These are phyloP conservation scores for Brachionus manjavacas DNA, from an alignment of 1,140 invertebrate genomes.

Conservation along the genomic window DNA sequence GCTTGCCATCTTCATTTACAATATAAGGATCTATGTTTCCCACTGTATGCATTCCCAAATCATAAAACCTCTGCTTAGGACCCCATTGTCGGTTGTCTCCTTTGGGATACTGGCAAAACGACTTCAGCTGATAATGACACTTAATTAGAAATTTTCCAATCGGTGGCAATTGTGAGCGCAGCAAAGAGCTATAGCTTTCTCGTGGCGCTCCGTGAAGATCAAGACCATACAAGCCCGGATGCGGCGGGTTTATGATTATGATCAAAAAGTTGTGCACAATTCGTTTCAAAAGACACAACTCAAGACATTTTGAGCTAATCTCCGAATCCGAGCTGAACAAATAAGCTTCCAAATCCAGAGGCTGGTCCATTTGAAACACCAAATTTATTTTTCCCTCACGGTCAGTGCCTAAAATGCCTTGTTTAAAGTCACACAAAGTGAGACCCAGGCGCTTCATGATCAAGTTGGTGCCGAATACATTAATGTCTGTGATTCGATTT, in stretches of 20 bases:
- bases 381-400: constrained; percentile 36
- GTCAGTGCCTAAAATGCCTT: constrained; percentile 31
- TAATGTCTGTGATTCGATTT: constrained; percentile 30
- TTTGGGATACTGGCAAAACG: constrained; percentile 14
- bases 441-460: background rate
- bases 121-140: constrained; percentile 17
- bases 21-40: constrained; percentile 25
- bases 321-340: constrained; percentile 16
- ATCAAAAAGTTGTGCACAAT: constrained; percentile 33
- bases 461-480: constrained; percentile 8
- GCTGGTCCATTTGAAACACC: constrained; percentile 20
- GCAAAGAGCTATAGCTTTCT: background rate
- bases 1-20: constrained; percentile 34
- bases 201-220: constrained; percentile 11
- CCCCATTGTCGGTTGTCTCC: constrained; percentile 35
- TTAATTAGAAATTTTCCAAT: constrained; percentile 38
- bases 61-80: constrained; percentile 28
- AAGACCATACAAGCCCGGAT: constrained; percentile 25
- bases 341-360: constrained; percentile 17
- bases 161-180: background rate
- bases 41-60: constrained; percentile 29
- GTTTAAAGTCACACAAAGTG: background rate
- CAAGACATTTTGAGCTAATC: constrained; percentile 39
- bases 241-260: constrained; percentile 17
- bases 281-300: constrained; percentile 13